Evolutionary conservation across 1,140 invertebrate genomes (phyloP), one percentile per base, ranked within the genome.

Genomic region (Lasaia peninsularis): DNA sequence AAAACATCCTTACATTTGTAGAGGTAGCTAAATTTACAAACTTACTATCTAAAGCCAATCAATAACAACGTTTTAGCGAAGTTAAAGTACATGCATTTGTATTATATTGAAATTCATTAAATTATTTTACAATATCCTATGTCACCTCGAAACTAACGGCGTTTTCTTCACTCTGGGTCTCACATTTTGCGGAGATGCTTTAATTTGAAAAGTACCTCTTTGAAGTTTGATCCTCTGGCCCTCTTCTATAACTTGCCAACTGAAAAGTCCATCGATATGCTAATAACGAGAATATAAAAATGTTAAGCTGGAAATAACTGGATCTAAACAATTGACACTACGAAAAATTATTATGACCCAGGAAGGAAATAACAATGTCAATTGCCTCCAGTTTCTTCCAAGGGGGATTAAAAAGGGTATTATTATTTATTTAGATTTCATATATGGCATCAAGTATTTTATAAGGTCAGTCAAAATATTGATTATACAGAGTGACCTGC

Each of bases 261-360:
- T 88, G 85, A 88, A 88, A 88, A 88, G 82, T 78, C 85, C 85
- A 88, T 82, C 72, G 71, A 80, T 74, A 82, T 69, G 78, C 77
- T 86, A 86, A 73, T 80, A 82, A 73, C 65, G 65, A 65, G 70
- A 62, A 63, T 69, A 66, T 63, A 54, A 55, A 31, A 37, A 31
- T 44, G n/a, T 53, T 52, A 52, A 51, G 21, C 37, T 40, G 65
- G 69, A 60, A 62, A 37, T 21, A 12, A 57, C 55, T 60, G 48
- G 40, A 48, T 48, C 6, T 3, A 20, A 21, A 48, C 40, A 48
- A 48, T 48, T 18, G 20, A 16, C 9, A 0, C 16, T 40, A n/a
- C 16, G 20, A 11, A 5, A 21, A 11, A 11, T 20, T 11, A 18
- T 9, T 10, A 20, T 11, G 4, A 18, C 16, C 18, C 9, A 18